phyloP scores from a whole-genome alignment of 2,113 vertebrate genomes.

The Ailurus styani region DNA sequence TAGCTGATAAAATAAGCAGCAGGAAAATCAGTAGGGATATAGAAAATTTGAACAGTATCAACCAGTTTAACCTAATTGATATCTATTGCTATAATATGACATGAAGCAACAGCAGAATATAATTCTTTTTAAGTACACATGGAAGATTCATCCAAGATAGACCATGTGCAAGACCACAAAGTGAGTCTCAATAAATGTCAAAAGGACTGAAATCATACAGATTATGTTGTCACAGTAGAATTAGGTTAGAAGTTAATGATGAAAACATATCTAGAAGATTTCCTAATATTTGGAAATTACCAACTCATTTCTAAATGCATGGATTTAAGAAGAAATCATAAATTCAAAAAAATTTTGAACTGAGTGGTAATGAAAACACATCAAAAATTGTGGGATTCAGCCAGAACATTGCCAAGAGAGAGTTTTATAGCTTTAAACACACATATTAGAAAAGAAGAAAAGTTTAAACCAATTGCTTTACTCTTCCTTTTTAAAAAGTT shows the following conservation, averaged over 20 bases:
- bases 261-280: not conserved
- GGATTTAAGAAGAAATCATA: conserved; percentile 15
- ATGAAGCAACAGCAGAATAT: not conserved
- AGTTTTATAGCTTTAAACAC: not conserved
- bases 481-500: not conserved
- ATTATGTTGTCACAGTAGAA: not conserved
- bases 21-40: not conserved
- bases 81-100: not conserved
- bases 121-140: not conserved
- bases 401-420: not conserved
- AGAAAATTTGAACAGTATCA: not conserved
- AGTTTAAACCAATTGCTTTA: not conserved
- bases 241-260: conserved; percentile 17
- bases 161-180: not conserved
- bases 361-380: not conserved
- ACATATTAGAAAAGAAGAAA: not conserved
- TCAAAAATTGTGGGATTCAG: not conserved
- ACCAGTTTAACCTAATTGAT: not conserved
- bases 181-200: not conserved
- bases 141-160: not conserved
- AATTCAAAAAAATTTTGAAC: conserved; percentile 9
- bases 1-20: not conserved
- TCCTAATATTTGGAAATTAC: not conserved
- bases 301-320: not conserved
- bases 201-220: not conserved